Percentiles rank a stretch among this genome's conserved stretches.
phyloP scores from a whole-genome alignment of 2,888 invertebrate genomes.

The Drosophila greeni region DNA sequence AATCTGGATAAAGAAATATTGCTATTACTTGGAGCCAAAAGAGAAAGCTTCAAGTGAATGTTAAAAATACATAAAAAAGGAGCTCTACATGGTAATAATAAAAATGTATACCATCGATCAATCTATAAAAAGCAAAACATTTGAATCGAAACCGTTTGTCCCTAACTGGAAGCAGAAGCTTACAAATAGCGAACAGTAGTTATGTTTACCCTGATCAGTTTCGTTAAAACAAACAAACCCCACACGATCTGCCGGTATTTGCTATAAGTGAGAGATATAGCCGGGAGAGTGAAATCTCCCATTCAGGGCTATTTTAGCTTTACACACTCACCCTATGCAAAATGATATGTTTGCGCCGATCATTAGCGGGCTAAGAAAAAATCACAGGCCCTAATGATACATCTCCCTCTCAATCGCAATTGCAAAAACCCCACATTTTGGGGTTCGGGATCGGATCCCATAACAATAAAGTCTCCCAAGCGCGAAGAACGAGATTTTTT shows the following conservation, averaged over 20 bases:
- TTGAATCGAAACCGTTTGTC: background rate
- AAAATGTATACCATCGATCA: background rate
- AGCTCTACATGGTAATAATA: background rate
- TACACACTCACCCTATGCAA: constrained; percentile 5
- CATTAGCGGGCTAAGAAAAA: constrained; percentile 26
- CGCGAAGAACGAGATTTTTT: constrained; percentile 19
- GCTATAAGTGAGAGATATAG: constrained; percentile 2
- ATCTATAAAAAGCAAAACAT: background rate
- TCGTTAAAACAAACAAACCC: constrained; percentile 9
- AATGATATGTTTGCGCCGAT: constrained; percentile 19
- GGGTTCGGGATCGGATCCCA: constrained; percentile 11
- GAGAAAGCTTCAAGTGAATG: constrained; percentile 8
- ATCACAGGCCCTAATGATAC: constrained; percentile 24
- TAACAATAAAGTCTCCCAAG: constrained; percentile 27
- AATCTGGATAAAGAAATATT: background rate
- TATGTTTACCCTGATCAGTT: constrained; percentile 11
- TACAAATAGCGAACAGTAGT: background rate
- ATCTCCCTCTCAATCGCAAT: constrained; percentile 13
- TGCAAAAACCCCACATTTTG: constrained; percentile 21
- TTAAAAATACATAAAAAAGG: background rate
- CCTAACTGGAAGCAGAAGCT: background rate
- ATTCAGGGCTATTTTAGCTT: constrained; percentile 19
- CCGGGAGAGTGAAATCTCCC: constrained; percentile 16
- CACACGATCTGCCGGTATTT: background rate
- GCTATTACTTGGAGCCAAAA: background rate